phyloP scores from a whole-genome alignment of 2,113 vertebrate species.

The Eretmochelys imbricata region DNA sequence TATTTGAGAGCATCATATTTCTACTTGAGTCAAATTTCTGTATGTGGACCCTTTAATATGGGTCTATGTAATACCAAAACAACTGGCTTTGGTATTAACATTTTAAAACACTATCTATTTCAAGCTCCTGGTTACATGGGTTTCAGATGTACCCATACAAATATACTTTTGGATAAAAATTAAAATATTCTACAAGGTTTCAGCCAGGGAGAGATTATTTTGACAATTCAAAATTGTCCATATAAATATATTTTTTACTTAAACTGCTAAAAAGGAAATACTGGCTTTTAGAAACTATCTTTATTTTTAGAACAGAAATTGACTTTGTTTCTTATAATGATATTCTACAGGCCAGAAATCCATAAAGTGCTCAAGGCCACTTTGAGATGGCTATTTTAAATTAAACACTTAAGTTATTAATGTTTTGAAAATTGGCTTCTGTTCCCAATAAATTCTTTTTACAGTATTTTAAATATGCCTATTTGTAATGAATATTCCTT shows the following conservation, averaged over 20 bases:
- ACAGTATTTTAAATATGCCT: slow-evolving; percentile 35
- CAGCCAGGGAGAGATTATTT: slow-evolving; percentile 26
- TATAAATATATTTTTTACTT: slow-evolving; percentile 27
- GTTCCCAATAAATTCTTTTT: slow-evolving; percentile 26
- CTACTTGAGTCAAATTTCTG: background rate
- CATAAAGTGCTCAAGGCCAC: slow-evolving; percentile 20
- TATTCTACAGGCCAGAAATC: slow-evolving; percentile 21
- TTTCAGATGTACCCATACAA: slow-evolving; percentile 2
- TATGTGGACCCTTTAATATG: background rate
- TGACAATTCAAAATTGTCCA: slow-evolving; percentile 39
- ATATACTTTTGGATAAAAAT: background rate
- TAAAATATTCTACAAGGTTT: background rate
- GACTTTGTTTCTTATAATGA: slow-evolving; percentile 7
- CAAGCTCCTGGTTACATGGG: background rate
- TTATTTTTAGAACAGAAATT: slow-evolving; percentile 41
- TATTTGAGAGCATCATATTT: background rate
- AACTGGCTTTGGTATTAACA: background rate
- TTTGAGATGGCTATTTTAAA: slow-evolving; percentile 50
- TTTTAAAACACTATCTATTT: background rate
- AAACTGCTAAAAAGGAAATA: background rate
- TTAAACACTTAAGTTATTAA: slow-evolving; percentile 34
- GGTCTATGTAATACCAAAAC: background rate
- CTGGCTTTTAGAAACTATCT: slow-evolving; percentile 27
- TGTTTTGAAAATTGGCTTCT: slow-evolving; percentile 43
- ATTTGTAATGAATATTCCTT: slow-evolving; percentile 23